Percentiles rank a stretch among this genome's conserved stretches.
These are phyloP conservation scores for Microctonus hyperodae DNA, from an alignment of 2,888 invertebrate species.

Conservation along the genomic window DNA sequence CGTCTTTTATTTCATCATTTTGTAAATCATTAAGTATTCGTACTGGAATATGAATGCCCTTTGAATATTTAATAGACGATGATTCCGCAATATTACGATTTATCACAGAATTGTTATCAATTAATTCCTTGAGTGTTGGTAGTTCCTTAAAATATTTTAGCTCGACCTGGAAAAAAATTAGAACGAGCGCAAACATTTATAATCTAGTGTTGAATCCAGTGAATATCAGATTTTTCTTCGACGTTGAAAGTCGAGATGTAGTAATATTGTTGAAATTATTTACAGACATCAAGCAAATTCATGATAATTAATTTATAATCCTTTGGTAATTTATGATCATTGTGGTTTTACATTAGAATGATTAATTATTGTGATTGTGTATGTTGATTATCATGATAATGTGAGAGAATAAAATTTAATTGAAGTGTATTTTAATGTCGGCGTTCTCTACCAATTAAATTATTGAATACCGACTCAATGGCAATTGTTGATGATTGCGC, in stretches of 20 bases:
- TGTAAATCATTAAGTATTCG: conserved; percentile 39
- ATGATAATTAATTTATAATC: conserved; percentile 22
- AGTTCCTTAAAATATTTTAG: conserved; percentile 45
- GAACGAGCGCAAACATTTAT: conserved; percentile 40
- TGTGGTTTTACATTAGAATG: conserved; percentile 17
- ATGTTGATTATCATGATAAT: neutral
- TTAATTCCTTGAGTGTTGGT: conserved; percentile 57
- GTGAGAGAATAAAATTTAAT: neutral
- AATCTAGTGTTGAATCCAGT: conserved; percentile 14
- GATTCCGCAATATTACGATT: conserved; percentile 9
- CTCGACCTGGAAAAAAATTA: conserved; percentile 59
- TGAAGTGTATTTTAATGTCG: conserved; percentile 29
- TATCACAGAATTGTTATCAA: conserved; percentile 42
- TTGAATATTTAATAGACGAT: neutral
- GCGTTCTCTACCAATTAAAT: conserved; percentile 49
- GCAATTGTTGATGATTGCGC: conserved; percentile 60
- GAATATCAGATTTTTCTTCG: conserved; percentile 29
- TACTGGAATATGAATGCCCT: conserved; percentile 39
- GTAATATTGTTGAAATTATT: conserved; percentile 2
- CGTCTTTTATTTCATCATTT: conserved; percentile 33
- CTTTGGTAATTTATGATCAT: conserved; percentile 27
- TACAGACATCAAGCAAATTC: conserved; percentile 14
- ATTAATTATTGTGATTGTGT: conserved; percentile 26
- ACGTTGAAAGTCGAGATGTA: conserved; percentile 37
- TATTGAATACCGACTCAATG: conserved; percentile 61